Base-by-base conservation (phyloP, 1,140 invertebrate genomes). In the Heliconius himera region DNA sequence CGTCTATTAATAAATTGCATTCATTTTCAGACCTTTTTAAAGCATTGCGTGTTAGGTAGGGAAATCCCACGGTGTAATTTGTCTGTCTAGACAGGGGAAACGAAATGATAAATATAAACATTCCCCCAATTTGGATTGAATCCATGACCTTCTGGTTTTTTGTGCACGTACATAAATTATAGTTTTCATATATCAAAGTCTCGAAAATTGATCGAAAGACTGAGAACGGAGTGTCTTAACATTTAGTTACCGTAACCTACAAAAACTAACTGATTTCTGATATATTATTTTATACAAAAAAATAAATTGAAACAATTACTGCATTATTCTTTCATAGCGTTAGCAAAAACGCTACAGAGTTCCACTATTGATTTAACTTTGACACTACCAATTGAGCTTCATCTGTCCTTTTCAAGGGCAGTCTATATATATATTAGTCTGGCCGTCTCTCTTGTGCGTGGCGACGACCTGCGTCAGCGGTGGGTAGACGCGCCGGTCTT, bases 381-480 rank as follows among this genome's bases (percentile, higher is more conserved):
- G 60, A 26, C 60, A 66, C 26, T 66, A 13, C 60, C 60, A 66
- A 66, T 66, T 66, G 60, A 66, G 83, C 74, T 76, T 82, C 81
- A 81, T 84, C 85, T 84, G 87, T 84, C 85, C 87, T 88, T 85
- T 80, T 85, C 87, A 88, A 88, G 87, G 87, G 85, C 87, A 83
- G 73, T 84, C 83, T 87, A 85, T 87, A 85, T 84, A 85, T 84
- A 85, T 84, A 26, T 82, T 84, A 76, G 82, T 82, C 78, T 82
- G 81, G 83, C 78, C 49, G 5, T 51, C 16, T 51, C 49, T 73
- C 79, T 80, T 29, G 74, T 70, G 36, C 36, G 79, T 80, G 82
- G 74, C 84, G 83, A 71, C 83, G 85, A 87, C 83, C 85, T 81
- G 49, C 82, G 49, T 49, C 16, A 76, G 73, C 41, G 22, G 29